These are phyloP conservation scores for Amaurobius ferox DNA, from an alignment of 2,888 invertebrate species.

Conservation along the genomic window DNA sequence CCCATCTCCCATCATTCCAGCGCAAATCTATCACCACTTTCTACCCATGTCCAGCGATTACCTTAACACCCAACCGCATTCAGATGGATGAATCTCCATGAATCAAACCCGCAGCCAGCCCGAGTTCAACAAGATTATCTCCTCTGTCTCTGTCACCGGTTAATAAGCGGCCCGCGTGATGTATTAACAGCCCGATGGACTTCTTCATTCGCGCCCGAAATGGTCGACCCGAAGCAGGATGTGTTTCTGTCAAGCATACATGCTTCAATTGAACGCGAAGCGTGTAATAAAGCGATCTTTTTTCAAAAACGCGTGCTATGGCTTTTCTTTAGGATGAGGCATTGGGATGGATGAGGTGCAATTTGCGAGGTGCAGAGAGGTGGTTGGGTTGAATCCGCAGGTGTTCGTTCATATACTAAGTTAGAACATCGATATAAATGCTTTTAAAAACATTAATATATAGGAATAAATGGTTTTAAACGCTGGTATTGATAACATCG, in stretches of 20 bases:
- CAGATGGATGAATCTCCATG: not conserved
- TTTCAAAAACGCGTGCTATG: not conserved
- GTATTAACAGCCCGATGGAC: not conserved
- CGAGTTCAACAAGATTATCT: not conserved
- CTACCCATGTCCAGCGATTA: no score
- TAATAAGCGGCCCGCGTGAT: not conserved
- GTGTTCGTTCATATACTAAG: not conserved
- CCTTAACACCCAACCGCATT: no score
- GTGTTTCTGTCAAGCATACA: no score
- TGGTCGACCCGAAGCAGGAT: not conserved
- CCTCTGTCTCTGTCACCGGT: constrained; percentile 1
- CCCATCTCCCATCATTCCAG: no score
- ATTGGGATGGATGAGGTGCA: not conserved
- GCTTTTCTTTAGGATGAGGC: not conserved
- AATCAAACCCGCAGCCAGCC: not conserved
- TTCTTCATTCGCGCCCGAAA: not conserved
- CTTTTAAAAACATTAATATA: no score
- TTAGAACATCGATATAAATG: no score
- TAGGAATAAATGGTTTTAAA: no score
- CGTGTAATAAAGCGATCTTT: constrained; percentile 5
- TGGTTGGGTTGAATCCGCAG: not conserved
- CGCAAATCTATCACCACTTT: no score
- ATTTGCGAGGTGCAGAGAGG: not conserved
- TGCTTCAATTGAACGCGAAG: no score
- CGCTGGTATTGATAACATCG: no score